Base-by-base conservation (phyloP, 1,140 invertebrate genomes). In the Panulirus ornatus region DNA sequence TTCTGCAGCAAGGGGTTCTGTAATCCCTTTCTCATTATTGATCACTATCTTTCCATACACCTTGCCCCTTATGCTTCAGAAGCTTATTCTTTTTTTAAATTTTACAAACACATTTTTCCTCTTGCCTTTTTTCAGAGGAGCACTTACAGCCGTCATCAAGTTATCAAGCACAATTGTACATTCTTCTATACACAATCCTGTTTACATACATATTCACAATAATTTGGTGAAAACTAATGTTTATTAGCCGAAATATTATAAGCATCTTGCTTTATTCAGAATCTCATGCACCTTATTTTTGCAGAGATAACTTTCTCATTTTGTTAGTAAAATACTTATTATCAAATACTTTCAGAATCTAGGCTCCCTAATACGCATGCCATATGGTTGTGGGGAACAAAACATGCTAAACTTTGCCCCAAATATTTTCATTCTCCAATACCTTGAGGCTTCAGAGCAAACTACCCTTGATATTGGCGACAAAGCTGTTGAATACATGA, bases 321-420 rank as follows among this genome's bases (percentile, higher is more conserved):
- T 71, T 11, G 27, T 71, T 71, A 34, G 6, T 30, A 11, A 11
- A 8, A 1, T 73, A n/a, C n/a, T n/a, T n/a, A n/a, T n/a, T n/a
- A n/a, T n/a, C n/a, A n/a, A n/a, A n/a, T n/a, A n/a, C 16, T 38
- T 97, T 54, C 95, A 96, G 11, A 97, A 97, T 94, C 93, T 97
- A 27, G 96, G 96, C 30, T 95, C 96, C 90, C 94, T 99, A 1
- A 95, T 99, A 9, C 93, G 94, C 92, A 95, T 98, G 95, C 98
- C 98, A 1, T 97, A 96, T 88, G 98, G 97, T 0, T 99, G 98
- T 94, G 98, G 98, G 22, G 98, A 99, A 94, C 98, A 99, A 93
- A 99, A 99, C 92, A 97, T 99, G 97, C 94, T 98, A 0, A 97
- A 98, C 92, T 97, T 98, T 93, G 97, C 98, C 34, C 98, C 98